Percentiles rank a stretch among this genome's conserved stretches.
Evolutionary conservation across 2,888 invertebrate species (phyloP).

Genomic region (Pecten maximus): DNA sequence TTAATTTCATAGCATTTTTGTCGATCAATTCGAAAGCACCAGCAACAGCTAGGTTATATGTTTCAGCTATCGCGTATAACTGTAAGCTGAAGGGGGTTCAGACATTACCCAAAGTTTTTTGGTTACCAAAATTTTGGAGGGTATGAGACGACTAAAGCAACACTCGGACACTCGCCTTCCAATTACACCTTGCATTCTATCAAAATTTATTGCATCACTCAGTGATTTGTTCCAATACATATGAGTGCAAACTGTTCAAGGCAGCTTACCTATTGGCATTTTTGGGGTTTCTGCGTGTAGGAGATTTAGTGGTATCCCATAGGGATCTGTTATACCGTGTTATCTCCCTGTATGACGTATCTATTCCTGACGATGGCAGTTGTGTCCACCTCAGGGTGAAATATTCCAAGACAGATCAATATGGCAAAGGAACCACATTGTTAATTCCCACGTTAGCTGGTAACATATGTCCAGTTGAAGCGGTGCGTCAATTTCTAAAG

Average conservation of each 20-base stretch:
- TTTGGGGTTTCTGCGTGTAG: conserved; percentile 49
- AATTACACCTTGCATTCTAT: conserved; percentile 33
- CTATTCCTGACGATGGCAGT: too few relatives aligned
- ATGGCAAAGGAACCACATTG: too few relatives aligned
- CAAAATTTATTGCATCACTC: neutral
- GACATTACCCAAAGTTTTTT: conserved; percentile 36
- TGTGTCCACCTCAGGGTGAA: too few relatives aligned
- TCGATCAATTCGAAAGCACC: conserved; percentile 12
- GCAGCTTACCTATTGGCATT: conserved; percentile 50
- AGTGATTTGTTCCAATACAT: conserved; percentile 40
- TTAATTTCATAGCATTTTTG: conserved; percentile 40
- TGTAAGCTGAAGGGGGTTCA: neutral
- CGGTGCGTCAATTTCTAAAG: too few relatives aligned
- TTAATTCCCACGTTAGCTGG: too few relatives aligned
- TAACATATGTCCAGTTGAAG: too few relatives aligned
- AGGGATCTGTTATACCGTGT: too few relatives aligned
- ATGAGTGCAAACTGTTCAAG: conserved; percentile 48
- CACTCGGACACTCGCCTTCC: neutral
- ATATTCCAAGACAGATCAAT: too few relatives aligned
- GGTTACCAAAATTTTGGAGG: conserved; percentile 35
- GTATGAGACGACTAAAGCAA: neutral
- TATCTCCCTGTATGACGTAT: too few relatives aligned
- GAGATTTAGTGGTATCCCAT: conserved; percentile 43
- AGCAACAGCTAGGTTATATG: conserved; percentile 14
- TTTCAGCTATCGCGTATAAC: conserved; percentile 37